Base-by-base conservation (phyloP, 2,797 vertebrate species). In the Glossophaga mutica region DNA sequence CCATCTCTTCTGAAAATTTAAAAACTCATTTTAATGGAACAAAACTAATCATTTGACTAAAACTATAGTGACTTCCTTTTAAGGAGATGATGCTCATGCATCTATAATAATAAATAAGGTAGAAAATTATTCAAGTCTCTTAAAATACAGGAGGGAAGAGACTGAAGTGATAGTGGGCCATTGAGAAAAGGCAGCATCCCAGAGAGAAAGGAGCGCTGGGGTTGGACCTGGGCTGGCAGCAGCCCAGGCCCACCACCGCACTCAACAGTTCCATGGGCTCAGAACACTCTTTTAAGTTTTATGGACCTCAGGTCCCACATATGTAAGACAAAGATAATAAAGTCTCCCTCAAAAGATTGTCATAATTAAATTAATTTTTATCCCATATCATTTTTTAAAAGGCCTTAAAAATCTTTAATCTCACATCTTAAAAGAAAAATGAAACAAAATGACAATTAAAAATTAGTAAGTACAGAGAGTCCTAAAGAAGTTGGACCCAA, bases 1-100 rank as follows among this genome's bases (percentile, higher is more conserved):
- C 59, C 37, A 26, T 62, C 46, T 87, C 70, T 65, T 74, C 55
- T 29, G 62, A 95, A 96, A 90, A 79, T 67, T 83, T 82, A 65
- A 82, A 91, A 34, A 59, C 62, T 74, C 37, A 67, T 93, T 93
- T 86, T 62, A 88, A 95, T 82, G 65, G 57, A 32, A 88, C 39
- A 94, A 93, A 93, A 77, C 24, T 84, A 92, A 65, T 19, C 44
- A 85, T 62, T 73, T 83, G 32, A 89, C 0, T 0, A 79, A 77
- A 96, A 73, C 76, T 21, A 85, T 44, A 67, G 62, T 59, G n/a
- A 93, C 48, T 86, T 71, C 34, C 50, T 87, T 83, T 73, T 83
- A 87, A 83, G 67, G 39, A 73, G 74, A 34, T 22, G 26, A 48
- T 71, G 59, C 21, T 86, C 52, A 50, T 22, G 34, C 7, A 82